Conservation (phyloP, 1,140 invertebrate species). For the Adelges cooleyi region DNA sequence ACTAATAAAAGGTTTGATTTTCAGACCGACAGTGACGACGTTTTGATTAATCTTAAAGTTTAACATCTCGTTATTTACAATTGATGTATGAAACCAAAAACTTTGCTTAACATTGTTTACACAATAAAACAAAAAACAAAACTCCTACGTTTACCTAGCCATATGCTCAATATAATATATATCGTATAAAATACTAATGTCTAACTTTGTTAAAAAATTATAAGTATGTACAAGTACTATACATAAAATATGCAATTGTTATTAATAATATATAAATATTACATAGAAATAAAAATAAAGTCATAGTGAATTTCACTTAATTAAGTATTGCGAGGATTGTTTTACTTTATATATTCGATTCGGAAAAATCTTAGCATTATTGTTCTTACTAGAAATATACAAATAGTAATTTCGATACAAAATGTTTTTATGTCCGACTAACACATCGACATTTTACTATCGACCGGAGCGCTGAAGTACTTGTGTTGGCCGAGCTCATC, state of each 20-base stretch:
- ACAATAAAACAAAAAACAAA: constrained; percentile 11
- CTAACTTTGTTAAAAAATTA: constrained; percentile 17
- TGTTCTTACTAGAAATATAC: too few species aligned
- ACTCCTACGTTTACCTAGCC: neutral
- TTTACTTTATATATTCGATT: too few species aligned
- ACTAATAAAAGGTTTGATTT: constrained; percentile 24
- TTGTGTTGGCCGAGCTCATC: constrained; percentile 20
- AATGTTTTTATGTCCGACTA: neutral
- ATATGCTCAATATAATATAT: neutral
- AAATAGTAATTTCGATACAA: neutral
- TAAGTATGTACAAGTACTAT: neutral
- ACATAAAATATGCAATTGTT: neutral
- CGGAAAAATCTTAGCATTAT: too few species aligned
- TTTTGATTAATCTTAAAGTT: constrained; percentile 26
- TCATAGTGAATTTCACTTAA: constrained; percentile 4
- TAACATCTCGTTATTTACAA: constrained; percentile 19
- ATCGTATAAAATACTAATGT: neutral
- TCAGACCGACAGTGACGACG: constrained; percentile 16
- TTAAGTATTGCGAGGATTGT: constrained; percentile 10
- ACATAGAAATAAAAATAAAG: neutral
- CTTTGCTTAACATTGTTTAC: constrained; percentile 15
- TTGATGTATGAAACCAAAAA: neutral
- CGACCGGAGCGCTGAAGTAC: constrained; percentile 23
- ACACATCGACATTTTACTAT: constrained; percentile 15
- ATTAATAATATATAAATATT: neutral